These are phyloP conservation scores for Lottia gigantea DNA, from an alignment of 2,888 invertebrate species.

Conservation along the genomic window DNA sequence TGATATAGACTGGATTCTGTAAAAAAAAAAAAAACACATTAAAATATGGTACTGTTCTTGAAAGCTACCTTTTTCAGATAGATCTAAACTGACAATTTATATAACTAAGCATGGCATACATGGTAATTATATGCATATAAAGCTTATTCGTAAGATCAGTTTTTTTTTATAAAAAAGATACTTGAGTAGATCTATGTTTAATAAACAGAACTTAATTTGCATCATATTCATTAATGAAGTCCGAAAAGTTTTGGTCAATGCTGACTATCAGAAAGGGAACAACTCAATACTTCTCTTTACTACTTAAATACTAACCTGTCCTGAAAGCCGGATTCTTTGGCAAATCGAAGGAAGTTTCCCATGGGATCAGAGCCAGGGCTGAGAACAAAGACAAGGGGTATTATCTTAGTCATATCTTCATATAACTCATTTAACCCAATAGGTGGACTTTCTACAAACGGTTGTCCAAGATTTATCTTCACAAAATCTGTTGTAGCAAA, in stretches of 20 bases:
- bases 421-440: constrained; percentile 73
- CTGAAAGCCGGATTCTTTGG: constrained; percentile 63
- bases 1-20: constrained; percentile 68
- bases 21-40: constrained; percentile 10
- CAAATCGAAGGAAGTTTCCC: constrained; percentile 68
- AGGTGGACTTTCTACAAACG: constrained; percentile 86
- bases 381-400: constrained; percentile 86
- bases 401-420: constrained; percentile 69
- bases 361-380: constrained; percentile 79
- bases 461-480: constrained; percentile 78
- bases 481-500: constrained; percentile 86
- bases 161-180: too few relatives aligned
- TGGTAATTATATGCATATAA: too few relatives aligned
- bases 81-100: too few relatives aligned
- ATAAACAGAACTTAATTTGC: too few relatives aligned
- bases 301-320: constrained; percentile 58
- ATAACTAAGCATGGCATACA: too few relatives aligned
- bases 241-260: too few relatives aligned
- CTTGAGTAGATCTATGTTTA: not conserved
- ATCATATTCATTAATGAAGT: too few relatives aligned
- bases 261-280: too few relatives aligned
- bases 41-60: not conserved
- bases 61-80: too few relatives aligned
- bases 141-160: too few relatives aligned
- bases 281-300: too few relatives aligned